Percentiles rank a stretch among this genome's conserved stretches.
Conservation (phyloP, 2,797 vertebrate species). For the Coendou prehensilis region DNA sequence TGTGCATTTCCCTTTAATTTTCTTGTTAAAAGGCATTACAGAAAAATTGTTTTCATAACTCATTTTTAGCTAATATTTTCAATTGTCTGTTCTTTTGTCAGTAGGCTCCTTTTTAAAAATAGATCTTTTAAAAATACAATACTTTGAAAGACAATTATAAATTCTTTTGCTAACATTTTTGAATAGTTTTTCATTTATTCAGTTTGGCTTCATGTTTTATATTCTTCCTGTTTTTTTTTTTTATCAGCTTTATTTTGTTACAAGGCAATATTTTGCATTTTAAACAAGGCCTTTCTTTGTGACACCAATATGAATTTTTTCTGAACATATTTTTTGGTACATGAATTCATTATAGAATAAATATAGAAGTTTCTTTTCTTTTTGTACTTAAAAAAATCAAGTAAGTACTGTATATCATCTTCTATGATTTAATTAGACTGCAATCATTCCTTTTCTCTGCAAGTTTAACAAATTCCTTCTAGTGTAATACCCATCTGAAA, state of each 20-base stretch:
- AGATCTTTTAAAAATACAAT: conserved; percentile 29
- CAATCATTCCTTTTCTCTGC: conserved; percentile 23
- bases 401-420: background rate
- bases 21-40: background rate
- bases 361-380: conserved; percentile 47
- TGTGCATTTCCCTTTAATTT: conserved; percentile 40
- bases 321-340: conserved; percentile 28
- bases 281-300: background rate
- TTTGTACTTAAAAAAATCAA: conserved; percentile 51
- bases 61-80: conserved; percentile 1
- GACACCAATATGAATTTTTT: background rate
- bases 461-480: background rate
- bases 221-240: conserved; percentile 43
- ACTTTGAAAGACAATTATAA: conserved; percentile 27
- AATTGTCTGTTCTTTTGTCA: conserved; percentile 23
- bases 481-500: conserved; percentile 41
- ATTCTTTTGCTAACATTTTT: conserved; percentile 40
- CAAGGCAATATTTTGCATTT: conserved; percentile 48
- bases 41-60: conserved; percentile 26
- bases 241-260: conserved; percentile 35
- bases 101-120: background rate
- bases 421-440: conserved; percentile 49
- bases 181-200: conserved; percentile 57
- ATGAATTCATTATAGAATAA: conserved; percentile 66
- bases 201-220: background rate